Evolutionary conservation across 2,113 vertebrate genomes (phyloP), one percentile per base, ranked within the genome.

Genomic region (Tretioscincus oriximinensis): DNA sequence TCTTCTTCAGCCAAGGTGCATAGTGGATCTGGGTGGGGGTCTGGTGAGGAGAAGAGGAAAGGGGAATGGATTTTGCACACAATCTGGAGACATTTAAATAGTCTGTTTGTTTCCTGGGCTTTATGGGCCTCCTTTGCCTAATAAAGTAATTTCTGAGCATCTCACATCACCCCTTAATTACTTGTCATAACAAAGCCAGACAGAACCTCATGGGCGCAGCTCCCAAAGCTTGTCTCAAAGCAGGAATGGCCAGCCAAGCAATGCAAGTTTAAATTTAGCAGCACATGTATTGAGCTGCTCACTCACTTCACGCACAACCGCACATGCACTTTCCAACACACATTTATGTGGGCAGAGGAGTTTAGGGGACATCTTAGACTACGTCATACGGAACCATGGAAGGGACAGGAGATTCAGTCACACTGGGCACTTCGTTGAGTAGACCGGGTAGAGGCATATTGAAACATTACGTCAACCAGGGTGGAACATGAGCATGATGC

Each of bases 141-240:
- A 92, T 93, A 94, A 95, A 93, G 91, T 85, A 80, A 91, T 91
- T 90, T 92, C 90, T 90, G 86, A 92, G 88, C 84, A 64, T 91
- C 90, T 93, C 87, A 18, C 90, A 51, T 93, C 89, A 79, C 80
- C 81, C 51, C 41, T 85, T 94, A 93, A 94, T 94, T 92, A 83
- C 91, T 93, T 92, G 92, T 94, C 93, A 92, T 82, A 89, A 65
- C 82, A 93, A 89, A 1, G 0, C 78, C 86, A 89, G 84, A 78
- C 81, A 80, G 85, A 87, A 91, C 85, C 86, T 87, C 0, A 0
- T 0, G 1, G 24, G 86, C 69, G 58, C 83, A 41, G 49, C 89
- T 90, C 82, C 74, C 84, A 45, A n/a, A 7, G 78, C 2, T 49
- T 12, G 1, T 79, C 71, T 70, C 29, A 10, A 77, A 72, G 2